Conservation (phyloP, 2,113 vertebrate species). For the Elachura formosa region DNA sequence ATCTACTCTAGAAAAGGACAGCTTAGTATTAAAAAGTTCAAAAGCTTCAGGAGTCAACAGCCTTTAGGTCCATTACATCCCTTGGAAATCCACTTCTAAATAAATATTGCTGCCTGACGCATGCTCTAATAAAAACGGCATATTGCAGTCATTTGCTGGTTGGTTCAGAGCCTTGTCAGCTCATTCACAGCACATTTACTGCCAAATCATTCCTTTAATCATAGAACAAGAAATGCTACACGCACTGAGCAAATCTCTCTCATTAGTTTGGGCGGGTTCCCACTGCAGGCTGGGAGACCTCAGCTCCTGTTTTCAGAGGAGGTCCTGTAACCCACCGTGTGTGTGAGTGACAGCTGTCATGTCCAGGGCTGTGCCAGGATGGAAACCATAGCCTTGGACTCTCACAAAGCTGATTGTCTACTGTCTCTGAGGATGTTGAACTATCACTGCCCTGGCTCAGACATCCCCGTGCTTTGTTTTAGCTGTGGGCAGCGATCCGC, state of each 20-base stretch:
- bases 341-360: not conserved
- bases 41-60: not conserved
- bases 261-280: not conserved
- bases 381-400: not conserved
- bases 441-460: not conserved
- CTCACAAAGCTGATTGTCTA: not conserved
- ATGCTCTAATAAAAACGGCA: conserved; percentile 5
- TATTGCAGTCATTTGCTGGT: conserved; percentile 37
- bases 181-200: conserved; percentile 50
- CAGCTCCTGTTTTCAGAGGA: not conserved
- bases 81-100: conserved; percentile 17
- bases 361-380: not conserved
- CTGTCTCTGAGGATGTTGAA: not conserved
- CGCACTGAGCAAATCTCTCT: not conserved
- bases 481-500: accelerated
- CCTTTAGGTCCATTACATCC: not conserved
- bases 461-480: not conserved
- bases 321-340: not conserved
- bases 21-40: not conserved
- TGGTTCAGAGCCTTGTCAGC: conserved; percentile 17
- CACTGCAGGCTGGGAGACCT: not conserved
- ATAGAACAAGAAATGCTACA: not conserved
- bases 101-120: conserved; percentile 7
- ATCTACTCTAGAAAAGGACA: not conserved
- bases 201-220: conserved; percentile 59